Conservation (phyloP, 1,140 invertebrate genomes). For the Zaprionus davidi region DNA sequence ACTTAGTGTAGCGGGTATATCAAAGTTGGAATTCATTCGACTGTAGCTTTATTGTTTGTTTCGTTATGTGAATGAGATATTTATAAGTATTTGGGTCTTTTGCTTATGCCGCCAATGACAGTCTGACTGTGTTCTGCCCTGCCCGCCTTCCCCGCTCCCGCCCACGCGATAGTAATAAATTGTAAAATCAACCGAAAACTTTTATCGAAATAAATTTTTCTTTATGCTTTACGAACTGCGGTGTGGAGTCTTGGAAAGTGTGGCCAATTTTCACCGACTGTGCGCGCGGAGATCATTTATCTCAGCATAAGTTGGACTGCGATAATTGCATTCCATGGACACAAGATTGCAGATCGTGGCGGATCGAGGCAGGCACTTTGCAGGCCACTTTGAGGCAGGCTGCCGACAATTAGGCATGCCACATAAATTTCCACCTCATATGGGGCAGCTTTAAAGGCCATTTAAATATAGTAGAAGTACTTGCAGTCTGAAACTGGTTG, state of each 20-base stretch:
- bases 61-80: not conserved
- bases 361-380: constrained; percentile 14
- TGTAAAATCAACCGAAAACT: constrained; percentile 70
- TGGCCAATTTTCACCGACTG: constrained; percentile 64
- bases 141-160: not conserved
- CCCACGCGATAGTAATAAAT: constrained; percentile 47
- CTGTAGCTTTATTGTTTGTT: not conserved
- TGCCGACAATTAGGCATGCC: constrained; percentile 79
- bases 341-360: constrained; percentile 5
- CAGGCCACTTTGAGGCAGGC: constrained; percentile 64
- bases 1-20: too few species aligned
- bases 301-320: constrained; percentile 78
- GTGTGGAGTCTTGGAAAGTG: constrained; percentile 54
- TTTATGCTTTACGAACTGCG: constrained; percentile 38
- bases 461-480: constrained; percentile 77
- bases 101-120: constrained; percentile 55
- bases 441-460: constrained; percentile 46
- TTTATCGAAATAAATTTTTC: constrained; percentile 34
- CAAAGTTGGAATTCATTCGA: too few species aligned
- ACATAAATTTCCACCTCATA: constrained; percentile 80
- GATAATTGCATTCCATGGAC: constrained; percentile 75
- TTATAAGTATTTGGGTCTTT: constrained; percentile 46
- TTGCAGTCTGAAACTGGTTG: constrained; percentile 28
- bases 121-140: constrained; percentile 6
- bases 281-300: constrained; percentile 62